Conservation (phyloP, 2,888 invertebrate genomes). For the Erannis defoliaria region DNA sequence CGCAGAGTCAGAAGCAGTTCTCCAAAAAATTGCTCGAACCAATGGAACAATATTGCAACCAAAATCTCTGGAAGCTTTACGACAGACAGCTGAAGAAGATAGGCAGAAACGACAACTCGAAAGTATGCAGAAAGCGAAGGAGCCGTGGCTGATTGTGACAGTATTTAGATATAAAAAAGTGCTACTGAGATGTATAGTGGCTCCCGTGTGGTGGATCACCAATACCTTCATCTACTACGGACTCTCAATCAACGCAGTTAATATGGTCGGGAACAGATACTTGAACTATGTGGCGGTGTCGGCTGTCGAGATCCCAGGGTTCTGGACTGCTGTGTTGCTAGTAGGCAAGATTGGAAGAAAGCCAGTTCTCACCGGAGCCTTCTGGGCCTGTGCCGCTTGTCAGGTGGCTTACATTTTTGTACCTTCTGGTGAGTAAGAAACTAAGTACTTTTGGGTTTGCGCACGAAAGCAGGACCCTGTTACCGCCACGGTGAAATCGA, state of each 20-base stretch:
- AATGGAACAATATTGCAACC: slow-evolving; percentile 80
- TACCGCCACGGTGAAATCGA: no score
- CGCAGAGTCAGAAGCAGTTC: slow-evolving; percentile 87
- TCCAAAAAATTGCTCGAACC: slow-evolving; percentile 87
- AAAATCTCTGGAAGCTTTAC: slow-evolving; percentile 62
- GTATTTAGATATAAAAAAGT: slow-evolving; percentile 65
- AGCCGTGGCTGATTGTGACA: slow-evolving; percentile 67
- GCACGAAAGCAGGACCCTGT: background rate
- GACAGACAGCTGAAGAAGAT: slow-evolving; percentile 59
- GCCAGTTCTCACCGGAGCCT: slow-evolving; percentile 83
- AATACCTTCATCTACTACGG: slow-evolving; percentile 89
- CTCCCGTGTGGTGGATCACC: slow-evolving; percentile 87
- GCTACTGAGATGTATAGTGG: slow-evolving; percentile 58
- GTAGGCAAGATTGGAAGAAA: slow-evolving; percentile 87
- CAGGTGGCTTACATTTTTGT: slow-evolving; percentile 86
- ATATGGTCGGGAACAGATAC: slow-evolving; percentile 87
- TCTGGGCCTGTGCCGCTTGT: slow-evolving; percentile 86
- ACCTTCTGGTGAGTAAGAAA: slow-evolving; percentile 66
- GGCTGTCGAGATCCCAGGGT: slow-evolving; percentile 89
- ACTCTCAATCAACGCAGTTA: slow-evolving; percentile 87
- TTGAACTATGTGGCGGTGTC: slow-evolving; percentile 87
- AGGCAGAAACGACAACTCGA: slow-evolving; percentile 51
- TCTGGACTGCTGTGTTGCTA: slow-evolving; percentile 84
- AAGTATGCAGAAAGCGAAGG: slow-evolving; percentile 47
- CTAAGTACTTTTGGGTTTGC: background rate